Conservation (phyloP, 2,888 invertebrate species). For the Adineta ricciae region DNA sequence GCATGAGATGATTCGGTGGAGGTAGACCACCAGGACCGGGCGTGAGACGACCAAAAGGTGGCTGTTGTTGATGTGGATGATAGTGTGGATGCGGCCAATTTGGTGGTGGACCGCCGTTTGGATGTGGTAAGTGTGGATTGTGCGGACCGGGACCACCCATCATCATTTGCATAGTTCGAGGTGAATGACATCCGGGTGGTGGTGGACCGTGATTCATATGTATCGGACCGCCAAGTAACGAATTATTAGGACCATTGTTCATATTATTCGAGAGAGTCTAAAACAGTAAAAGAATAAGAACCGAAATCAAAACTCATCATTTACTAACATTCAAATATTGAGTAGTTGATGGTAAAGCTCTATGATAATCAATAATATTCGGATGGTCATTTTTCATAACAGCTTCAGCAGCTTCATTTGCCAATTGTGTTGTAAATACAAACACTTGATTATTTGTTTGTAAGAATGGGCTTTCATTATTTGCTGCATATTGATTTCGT, state of each 20-base stretch:
- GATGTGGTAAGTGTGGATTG: background rate
- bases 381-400: conserved; percentile 77
- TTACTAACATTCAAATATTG: background rate
- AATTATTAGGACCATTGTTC: background rate
- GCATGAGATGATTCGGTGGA: background rate
- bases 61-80: background rate
- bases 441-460: conserved; percentile 73
- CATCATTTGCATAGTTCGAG: conserved; percentile 18
- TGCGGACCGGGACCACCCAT: background rate
- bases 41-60: conserved; percentile 4
- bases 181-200: conserved; percentile 1
- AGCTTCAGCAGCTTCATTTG: conserved; percentile 88
- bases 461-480: conserved; percentile 44
- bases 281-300: background rate
- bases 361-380: conserved; percentile 81
- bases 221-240: background rate
- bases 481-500: background rate
- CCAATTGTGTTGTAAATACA: conserved; percentile 84
- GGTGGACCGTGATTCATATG: background rate
- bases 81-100: background rate
- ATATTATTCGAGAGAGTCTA: background rate
- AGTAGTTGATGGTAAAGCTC: background rate
- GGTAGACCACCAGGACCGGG: conserved; percentile 3
- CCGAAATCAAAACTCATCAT: background rate
- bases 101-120: background rate